phyloP scores from a whole-genome alignment of 2,113 vertebrate species.

The Galbula dea region DNA sequence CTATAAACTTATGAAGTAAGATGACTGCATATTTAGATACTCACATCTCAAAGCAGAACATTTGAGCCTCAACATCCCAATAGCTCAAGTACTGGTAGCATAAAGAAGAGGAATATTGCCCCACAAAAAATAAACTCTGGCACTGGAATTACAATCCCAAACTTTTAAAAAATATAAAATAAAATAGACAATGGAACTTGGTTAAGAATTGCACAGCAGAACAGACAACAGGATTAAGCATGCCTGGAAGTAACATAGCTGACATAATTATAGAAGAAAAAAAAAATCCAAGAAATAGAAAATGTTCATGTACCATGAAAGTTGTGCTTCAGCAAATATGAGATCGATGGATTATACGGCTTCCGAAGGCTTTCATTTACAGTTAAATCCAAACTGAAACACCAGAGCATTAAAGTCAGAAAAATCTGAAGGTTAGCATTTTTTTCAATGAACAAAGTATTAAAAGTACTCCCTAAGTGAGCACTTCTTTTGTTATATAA shows the following conservation, averaged over 20 bases:
- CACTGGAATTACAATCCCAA: background rate
- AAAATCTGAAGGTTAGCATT: constrained; percentile 70
- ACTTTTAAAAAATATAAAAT: background rate
- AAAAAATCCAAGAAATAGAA: constrained; percentile 53
- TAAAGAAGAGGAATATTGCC: background rate
- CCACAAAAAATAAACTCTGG: background rate
- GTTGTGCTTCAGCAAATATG: constrained; percentile 66
- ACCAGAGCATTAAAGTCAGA: constrained; percentile 61
- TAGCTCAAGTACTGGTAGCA: background rate
- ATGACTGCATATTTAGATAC: background rate
- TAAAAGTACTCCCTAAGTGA: constrained; percentile 70
- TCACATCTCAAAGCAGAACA: background rate
- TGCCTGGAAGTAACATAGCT: constrained; percentile 34
- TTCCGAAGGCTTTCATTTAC: constrained; percentile 69
- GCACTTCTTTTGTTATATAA: constrained; percentile 76
- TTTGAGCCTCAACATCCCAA: background rate
- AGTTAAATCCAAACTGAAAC: constrained; percentile 74
- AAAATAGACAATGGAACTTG: background rate
- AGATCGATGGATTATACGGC: constrained; percentile 71
- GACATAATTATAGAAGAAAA: constrained; percentile 53
- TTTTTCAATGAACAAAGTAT: constrained; percentile 68
- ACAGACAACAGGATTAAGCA: constrained; percentile 21
- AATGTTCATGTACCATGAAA: constrained; percentile 57
- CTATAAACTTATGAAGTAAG: background rate
- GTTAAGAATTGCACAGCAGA: constrained; percentile 14